These are phyloP conservation scores for Campoletis sonorensis DNA, from an alignment of 1,140 invertebrate species.

Conservation along the genomic window DNA sequence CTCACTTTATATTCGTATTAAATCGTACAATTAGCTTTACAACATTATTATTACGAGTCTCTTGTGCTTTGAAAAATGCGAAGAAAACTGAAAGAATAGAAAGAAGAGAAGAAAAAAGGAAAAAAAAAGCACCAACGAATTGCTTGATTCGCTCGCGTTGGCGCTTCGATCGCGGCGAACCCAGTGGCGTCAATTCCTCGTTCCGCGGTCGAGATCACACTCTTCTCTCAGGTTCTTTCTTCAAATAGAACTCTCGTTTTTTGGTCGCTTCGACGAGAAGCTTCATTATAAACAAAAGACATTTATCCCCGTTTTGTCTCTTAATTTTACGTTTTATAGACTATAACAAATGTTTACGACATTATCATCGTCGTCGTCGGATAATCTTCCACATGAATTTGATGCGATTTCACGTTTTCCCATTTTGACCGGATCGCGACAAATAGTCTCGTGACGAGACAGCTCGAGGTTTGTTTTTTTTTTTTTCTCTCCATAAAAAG, in stretches of 20 bases:
- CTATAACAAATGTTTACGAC: constrained; percentile 22
- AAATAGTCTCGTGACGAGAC: too few species aligned
- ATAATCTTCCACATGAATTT: constrained; percentile 18
- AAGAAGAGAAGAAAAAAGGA: not conserved
- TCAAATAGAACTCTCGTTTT: not conserved
- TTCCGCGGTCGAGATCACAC: not conserved
- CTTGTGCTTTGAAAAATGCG: constrained; percentile 1
- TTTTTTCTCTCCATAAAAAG: too few species aligned
- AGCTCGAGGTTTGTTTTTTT: too few species aligned
- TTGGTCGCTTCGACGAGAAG: not conserved
- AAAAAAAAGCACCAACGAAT: not conserved
- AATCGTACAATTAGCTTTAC: constrained; percentile 21
- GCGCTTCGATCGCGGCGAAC: not conserved
- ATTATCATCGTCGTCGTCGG: constrained; percentile 26
- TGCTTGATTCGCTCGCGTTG: not conserved
- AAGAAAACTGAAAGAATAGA: not conserved
- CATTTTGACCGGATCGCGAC: not conserved
- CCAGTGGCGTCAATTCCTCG: not conserved
- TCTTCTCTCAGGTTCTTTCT: not conserved
- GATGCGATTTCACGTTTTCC: not conserved
- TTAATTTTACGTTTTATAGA: constrained; percentile 22
- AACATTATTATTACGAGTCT: constrained; percentile 20
- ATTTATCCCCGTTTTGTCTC: not conserved
- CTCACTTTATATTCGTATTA: constrained; percentile 7
- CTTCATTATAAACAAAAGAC: not conserved